Conservation (phyloP, 2,888 invertebrate genomes). For the Xestia sexstrigata region DNA sequence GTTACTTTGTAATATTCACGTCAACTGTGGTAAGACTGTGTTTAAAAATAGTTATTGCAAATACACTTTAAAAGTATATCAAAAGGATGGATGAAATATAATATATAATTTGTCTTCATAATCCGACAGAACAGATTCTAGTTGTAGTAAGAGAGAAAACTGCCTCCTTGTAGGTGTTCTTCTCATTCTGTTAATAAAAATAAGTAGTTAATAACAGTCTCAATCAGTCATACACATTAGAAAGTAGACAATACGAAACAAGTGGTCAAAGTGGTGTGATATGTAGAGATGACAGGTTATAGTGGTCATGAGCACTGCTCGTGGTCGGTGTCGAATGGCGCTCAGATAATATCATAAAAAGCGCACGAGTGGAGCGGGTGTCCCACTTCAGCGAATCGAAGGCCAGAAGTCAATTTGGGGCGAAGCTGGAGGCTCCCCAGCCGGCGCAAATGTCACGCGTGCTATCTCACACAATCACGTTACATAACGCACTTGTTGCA, state of each 20-base stretch:
- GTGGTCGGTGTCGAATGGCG: constrained; percentile 69
- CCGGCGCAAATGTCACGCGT: constrained; percentile 82
- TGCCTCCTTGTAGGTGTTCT: constrained; percentile 4
- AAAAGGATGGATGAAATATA: not conserved
- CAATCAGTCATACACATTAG: constrained; percentile 60
- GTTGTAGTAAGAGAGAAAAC: not conserved
- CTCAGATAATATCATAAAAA: constrained; percentile 71
- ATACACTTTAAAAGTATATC: not conserved
- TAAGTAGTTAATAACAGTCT: constrained; percentile 36
- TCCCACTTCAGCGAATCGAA: constrained; percentile 80
- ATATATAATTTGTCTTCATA: not conserved
- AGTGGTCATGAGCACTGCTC: constrained; percentile 69
- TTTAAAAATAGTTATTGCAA: not conserved
- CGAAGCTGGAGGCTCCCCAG: constrained; percentile 79
- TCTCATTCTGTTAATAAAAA: constrained; percentile 28
- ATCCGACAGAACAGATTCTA: constrained; percentile 2
- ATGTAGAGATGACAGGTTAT: constrained; percentile 67
- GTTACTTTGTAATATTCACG: constrained; percentile 4
- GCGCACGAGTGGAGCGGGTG: constrained; percentile 74
- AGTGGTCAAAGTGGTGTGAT: constrained; percentile 56
- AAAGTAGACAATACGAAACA: constrained; percentile 67
- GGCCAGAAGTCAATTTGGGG: constrained; percentile 85
- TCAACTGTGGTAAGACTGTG: not conserved
- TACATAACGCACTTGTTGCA: constrained; percentile 75
- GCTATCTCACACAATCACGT: constrained; percentile 77